Conservation (phyloP, 1,140 invertebrate genomes). For the Bathynomus jamesi region DNA sequence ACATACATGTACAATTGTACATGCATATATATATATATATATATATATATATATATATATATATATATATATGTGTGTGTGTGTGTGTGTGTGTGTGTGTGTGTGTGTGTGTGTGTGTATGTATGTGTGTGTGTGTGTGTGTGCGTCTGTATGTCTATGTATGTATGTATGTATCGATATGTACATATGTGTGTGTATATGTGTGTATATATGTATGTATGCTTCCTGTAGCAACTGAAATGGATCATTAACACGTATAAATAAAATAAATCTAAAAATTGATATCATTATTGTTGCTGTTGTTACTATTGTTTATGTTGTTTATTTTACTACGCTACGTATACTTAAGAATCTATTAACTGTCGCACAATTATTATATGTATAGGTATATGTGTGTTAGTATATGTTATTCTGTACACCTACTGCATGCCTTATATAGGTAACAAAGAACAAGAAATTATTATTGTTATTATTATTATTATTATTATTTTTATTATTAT, state of each 20-base stretch:
- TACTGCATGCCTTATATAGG: no score
- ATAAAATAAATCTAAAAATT: background rate
- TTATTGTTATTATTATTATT: no score
- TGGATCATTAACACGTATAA: background rate
- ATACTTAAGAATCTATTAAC: no score
- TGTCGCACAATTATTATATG: no score
- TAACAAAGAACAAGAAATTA: no score
- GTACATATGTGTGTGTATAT: background rate
- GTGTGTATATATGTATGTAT: background rate
- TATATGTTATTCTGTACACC: no score
- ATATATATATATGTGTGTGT: background rate
- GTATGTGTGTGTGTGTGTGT: background rate
- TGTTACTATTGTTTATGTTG: no score
- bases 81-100: background rate
- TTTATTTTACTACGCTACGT: no score
- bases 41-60: background rate
- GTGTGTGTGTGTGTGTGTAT: background rate
- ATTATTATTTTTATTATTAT: no score
- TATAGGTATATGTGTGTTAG: no score
- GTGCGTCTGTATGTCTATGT: background rate
- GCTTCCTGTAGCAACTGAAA: background rate
- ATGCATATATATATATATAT: background rate
- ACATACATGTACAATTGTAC: background rate
- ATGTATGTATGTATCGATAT: background rate
- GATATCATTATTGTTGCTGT: no score